These are phyloP conservation scores for Prinia subflava DNA, from an alignment of 2,113 vertebrate species.

Conservation along the genomic window DNA sequence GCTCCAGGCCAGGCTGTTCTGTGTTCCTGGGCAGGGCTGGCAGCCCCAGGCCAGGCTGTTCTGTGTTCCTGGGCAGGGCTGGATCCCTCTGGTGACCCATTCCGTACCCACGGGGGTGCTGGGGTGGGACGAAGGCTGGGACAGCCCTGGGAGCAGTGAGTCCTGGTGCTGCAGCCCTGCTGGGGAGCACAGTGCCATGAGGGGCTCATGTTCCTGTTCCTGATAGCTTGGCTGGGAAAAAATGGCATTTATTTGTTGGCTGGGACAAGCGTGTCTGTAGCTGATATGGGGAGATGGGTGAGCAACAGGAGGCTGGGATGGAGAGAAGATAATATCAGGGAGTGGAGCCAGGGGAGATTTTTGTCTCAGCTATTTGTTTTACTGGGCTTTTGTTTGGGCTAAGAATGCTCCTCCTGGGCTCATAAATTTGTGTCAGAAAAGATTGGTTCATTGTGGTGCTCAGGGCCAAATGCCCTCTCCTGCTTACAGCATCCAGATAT, in stretches of 20 bases:
- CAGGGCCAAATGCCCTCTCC: background rate
- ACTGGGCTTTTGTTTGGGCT: background rate
- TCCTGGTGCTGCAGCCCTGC: background rate
- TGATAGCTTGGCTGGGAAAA: background rate
- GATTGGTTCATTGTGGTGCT: background rate
- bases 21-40: too few relatives aligned
- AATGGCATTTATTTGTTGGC: background rate
- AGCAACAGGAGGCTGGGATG: background rate
- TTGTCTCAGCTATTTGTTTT: background rate
- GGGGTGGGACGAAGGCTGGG: background rate
- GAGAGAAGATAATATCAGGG: background rate
- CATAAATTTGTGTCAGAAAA: background rate
- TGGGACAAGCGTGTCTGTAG: background rate
- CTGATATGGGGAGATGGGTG: background rate
- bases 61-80: too few relatives aligned
- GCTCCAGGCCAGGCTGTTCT: too few relatives aligned
- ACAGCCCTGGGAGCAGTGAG: accelerated
- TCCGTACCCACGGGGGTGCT: accelerated
- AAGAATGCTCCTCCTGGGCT: background rate
- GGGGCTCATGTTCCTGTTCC: accelerated
- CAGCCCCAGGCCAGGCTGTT: too few relatives aligned
- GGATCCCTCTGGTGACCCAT: too few relatives aligned
- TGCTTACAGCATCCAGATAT: background rate
- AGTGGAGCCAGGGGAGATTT: background rate
- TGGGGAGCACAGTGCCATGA: accelerated